A percentile compares a stretch with the other conserved stretches of the same genome.
Conservation (phyloP, 1,140 invertebrate genomes). For the Metopolophium dirhodum region DNA sequence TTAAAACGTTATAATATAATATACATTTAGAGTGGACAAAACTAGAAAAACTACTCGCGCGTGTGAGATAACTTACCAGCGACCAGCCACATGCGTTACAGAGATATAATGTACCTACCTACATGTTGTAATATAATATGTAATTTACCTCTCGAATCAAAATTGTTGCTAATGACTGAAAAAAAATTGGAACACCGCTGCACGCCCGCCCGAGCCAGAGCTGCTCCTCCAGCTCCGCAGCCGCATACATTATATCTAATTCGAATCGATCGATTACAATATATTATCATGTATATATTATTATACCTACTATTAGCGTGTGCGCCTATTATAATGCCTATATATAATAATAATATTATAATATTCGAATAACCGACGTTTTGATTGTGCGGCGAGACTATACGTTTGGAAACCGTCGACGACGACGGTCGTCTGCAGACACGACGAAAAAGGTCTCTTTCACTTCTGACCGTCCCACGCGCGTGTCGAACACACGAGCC, state of each 20-base stretch:
- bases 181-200: background rate
- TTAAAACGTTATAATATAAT: background rate
- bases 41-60: slow-evolving; percentile 39
- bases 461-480: slow-evolving; percentile 13
- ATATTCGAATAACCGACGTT: background rate
- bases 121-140: background rate
- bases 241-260: background rate
- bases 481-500: background rate
- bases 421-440: background rate
- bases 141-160: background rate
- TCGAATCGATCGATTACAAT: background rate
- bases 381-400: background rate
- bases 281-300: background rate
- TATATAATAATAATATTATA: background rate
- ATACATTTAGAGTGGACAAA: background rate
- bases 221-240: no score
- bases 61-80: background rate
- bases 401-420: background rate
- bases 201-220: background rate
- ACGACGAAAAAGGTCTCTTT: background rate
- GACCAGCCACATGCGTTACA: background rate
- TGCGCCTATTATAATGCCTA: background rate
- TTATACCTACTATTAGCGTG: background rate
- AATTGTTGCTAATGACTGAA: background rate
- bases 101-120: background rate